Percentiles rank a stretch among this genome's conserved stretches.
These are phyloP conservation scores for Pipistrellus pygmaeus DNA, from an alignment of 2,797 vertebrate species.

Conservation along the genomic window DNA sequence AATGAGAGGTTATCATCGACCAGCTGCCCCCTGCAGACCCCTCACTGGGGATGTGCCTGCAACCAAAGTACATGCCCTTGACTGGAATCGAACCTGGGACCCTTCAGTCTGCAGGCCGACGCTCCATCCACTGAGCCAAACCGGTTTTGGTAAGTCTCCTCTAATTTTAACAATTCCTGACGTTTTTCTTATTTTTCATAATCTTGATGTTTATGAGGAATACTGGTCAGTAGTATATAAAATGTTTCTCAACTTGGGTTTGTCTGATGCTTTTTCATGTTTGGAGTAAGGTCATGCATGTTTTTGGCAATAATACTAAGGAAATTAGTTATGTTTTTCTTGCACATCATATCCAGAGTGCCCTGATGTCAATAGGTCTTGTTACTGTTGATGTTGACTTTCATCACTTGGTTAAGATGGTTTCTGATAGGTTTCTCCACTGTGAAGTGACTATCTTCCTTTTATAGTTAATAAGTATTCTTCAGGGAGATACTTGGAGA, in stretches of 20 bases:
- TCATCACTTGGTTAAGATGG: not conserved
- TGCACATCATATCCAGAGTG: not conserved
- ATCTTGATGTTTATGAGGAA: not conserved
- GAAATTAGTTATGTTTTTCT: not conserved
- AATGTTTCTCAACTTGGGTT: not conserved
- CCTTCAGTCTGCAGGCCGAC: too few relatives aligned
- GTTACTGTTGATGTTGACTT: not conserved
- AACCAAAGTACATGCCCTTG: too few relatives aligned
- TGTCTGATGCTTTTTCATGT: not conserved
- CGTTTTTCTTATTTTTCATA: constrained; percentile 37
- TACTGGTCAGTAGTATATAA: not conserved
- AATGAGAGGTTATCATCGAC: too few relatives aligned
- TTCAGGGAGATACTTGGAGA: not conserved
- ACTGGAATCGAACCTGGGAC: too few relatives aligned
- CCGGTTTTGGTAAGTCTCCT: not conserved
- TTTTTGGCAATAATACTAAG: not conserved
- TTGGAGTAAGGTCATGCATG: not conserved
- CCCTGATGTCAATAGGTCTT: not conserved
- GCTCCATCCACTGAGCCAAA: too few relatives aligned
- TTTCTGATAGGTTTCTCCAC: not conserved
- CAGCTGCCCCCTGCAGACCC: too few relatives aligned
- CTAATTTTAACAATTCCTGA: not conserved
- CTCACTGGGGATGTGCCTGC: too few relatives aligned
- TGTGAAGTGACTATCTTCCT: not conserved
- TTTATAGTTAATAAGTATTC: not conserved